Base-by-base conservation (phyloP, 2,888 invertebrate species). In the Drosophila antonietae region DNA sequence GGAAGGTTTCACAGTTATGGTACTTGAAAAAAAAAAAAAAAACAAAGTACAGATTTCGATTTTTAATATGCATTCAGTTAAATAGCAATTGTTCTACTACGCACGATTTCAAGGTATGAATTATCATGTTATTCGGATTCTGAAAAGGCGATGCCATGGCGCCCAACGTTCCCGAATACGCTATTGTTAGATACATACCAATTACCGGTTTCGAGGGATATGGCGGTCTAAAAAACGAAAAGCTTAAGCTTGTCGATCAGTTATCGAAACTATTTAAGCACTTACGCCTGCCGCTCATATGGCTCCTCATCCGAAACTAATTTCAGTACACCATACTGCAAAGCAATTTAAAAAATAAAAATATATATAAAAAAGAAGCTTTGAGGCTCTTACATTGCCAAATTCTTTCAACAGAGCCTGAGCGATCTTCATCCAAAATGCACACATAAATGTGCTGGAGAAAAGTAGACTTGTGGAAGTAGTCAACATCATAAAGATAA, bases 361-460 rank as follows among this genome's bases (percentile, higher is more conserved):
- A 15, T 2, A n/a, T 2, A n/a, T 2, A 9, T 0, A 9, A n/a
- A n/a, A 4, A 23, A 20, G 12, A 12, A 3, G 6, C 23, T 12
- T 12, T 7, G 2, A 1, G 1, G 15, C 5, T 10, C 20, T 15
- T 31, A 69, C 79, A 0, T 33, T 39, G 9, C 35, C 35, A 15
- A 70, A 75, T 52, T 80, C 80, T 0, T 9, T 2, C 12, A 86
- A 8, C 0, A 74, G 23, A 1, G 84, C 75, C 55, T 70, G 63
- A 1, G 82, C 52, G 2, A 89, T 18, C 41, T 84, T 89, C 88
- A 87, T 87, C 56, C 64, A 74, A 55, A 89, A 46, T 0, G 82
- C 84, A 0, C 70, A 18, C 6, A 65, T 59, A 4, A 80, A 35
- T 1, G 80, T 55, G 18, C 65, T 47, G 39, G 49, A 57, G 0